Evolutionary conservation across 1,140 invertebrate species (phyloP).

Genomic region (Delia radicum): DNA sequence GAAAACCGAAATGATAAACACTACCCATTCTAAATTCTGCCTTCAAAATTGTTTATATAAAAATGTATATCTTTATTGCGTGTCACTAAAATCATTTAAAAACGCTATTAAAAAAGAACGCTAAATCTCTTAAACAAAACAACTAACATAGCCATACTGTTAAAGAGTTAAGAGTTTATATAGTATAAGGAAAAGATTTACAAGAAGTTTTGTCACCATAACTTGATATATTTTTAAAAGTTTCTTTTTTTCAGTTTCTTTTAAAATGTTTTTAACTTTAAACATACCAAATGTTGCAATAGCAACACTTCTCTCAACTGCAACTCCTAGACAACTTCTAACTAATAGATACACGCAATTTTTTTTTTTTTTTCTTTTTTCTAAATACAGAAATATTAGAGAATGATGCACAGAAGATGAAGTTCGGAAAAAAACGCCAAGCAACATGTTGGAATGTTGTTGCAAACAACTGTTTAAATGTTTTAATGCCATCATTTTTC

Average conservation of each 20-base stretch:
- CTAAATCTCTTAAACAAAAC: too few species aligned
- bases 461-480: neutral
- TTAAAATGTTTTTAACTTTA: neutral
- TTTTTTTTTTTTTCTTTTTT: neutral
- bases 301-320: neutral
- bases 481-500: neutral
- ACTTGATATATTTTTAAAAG: neutral
- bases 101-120: too few species aligned
- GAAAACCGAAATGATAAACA: too few species aligned
- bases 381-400: neutral
- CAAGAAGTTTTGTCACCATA: neutral
- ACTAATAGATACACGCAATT: neutral
- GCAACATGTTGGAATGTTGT: constrained; percentile 3
- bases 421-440: neutral
- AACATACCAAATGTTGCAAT: neutral
- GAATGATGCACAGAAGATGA: neutral
- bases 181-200: too few species aligned
- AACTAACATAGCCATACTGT: too few species aligned
- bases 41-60: too few species aligned
- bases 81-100: too few species aligned
- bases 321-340: neutral
- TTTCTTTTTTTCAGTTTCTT: neutral
- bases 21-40: too few species aligned
- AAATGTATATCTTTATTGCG: too few species aligned
- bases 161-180: too few species aligned